Percentiles rank a stretch among this genome's conserved stretches.
phyloP scores from a whole-genome alignment of 2,113 vertebrate genomes.

The Colossoma macropomum region DNA sequence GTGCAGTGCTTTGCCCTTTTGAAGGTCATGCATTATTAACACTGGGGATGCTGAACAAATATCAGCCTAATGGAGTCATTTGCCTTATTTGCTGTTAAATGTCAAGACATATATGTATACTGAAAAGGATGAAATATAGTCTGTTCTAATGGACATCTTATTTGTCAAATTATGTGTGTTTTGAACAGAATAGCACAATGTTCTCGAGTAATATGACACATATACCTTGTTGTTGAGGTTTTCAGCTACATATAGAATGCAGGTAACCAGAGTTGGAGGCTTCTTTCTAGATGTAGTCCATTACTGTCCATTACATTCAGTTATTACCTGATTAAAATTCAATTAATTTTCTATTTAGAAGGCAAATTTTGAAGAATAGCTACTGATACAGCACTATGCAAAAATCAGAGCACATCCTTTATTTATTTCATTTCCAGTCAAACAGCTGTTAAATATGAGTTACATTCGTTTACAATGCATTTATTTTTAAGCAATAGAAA shows the following conservation, averaged over 20 bases:
- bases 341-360: slow-evolving; percentile 7
- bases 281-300: slow-evolving; percentile 1
- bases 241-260: not conserved
- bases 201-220: not conserved
- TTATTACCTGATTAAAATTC: slow-evolving; percentile 14
- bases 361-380: not conserved
- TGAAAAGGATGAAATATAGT: not conserved
- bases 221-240: not conserved
- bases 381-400: not conserved
- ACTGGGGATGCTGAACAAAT: slow-evolving; percentile 23
- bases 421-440: not conserved
- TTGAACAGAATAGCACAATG: not conserved
- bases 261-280: not conserved
- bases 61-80: slow-evolving; percentile 29
- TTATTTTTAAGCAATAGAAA: too few species aligned
- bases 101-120: slow-evolving; percentile 3
- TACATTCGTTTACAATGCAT: too few species aligned
- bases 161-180: not conserved
- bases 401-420: not conserved
- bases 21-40: slow-evolving; percentile 29
- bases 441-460: too few species aligned
- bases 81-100: slow-evolving; percentile 14
- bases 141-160: not conserved
- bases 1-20: slow-evolving; percentile 24
- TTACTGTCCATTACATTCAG: not conserved